Evolutionary conservation across 2,113 vertebrate species (phyloP).

Genomic region (Lepus timidus): DNA sequence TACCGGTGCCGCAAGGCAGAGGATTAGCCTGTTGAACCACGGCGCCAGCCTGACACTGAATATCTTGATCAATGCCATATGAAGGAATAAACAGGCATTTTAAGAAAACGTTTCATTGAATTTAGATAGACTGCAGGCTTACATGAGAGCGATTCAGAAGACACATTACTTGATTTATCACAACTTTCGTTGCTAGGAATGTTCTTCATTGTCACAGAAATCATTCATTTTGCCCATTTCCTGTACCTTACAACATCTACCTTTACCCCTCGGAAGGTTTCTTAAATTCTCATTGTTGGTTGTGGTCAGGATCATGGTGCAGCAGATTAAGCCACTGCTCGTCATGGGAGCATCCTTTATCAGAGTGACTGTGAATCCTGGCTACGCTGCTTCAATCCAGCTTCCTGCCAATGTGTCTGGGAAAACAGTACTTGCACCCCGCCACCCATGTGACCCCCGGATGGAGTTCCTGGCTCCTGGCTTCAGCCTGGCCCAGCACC

Average conservation of each 20-base stretch:
- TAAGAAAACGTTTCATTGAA: conserved; percentile 24
- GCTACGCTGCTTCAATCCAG: too few species aligned
- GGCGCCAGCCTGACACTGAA: conserved; percentile 23
- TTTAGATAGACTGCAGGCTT: conserved; percentile 11
- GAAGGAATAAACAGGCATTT: conserved; percentile 19
- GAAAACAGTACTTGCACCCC: too few species aligned
- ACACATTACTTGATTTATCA: background rate
- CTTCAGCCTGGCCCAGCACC: too few species aligned
- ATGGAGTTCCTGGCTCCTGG: too few species aligned
- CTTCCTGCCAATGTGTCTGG: too few species aligned
- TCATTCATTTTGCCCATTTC: background rate
- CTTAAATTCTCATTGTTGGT: background rate
- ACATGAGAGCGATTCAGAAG: background rate
- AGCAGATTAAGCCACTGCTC: too few species aligned
- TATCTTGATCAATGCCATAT: conserved; percentile 39
- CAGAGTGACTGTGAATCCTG: too few species aligned
- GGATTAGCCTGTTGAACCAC: too few species aligned
- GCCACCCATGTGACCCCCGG: too few species aligned
- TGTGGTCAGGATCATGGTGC: too few species aligned
- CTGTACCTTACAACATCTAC: background rate
- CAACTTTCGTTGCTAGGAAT: background rate
- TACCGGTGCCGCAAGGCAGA: too few species aligned
- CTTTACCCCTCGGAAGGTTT: background rate
- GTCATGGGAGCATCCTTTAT: too few species aligned
- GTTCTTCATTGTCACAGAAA: background rate